A percentile compares a stretch with the other conserved stretches of the same genome.
Evolutionary conservation across 2,797 vertebrate species (phyloP).

Genomic region (Mormyrops attenuatus): DNA sequence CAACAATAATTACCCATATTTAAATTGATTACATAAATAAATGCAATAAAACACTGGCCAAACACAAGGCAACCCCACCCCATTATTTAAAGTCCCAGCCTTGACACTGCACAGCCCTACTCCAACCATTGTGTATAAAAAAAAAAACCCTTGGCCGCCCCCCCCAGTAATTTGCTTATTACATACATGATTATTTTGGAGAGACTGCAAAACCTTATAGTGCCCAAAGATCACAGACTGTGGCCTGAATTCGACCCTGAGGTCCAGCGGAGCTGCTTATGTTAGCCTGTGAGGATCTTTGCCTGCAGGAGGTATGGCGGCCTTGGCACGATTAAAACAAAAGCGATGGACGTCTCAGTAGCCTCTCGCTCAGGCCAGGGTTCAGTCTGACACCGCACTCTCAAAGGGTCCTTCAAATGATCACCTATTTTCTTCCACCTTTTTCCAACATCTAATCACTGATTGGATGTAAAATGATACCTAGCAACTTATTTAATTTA

Average conservation of each 20-base stretch:
- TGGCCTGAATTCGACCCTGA: constrained; percentile 1
- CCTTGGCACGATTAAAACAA: neutral
- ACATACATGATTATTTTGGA: neutral
- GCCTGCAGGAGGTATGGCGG: neutral
- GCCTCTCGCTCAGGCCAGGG: neutral
- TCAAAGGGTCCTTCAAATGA: neutral
- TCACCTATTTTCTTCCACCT: neutral
- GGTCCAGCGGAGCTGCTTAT: neutral
- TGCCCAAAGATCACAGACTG: constrained; percentile 6
- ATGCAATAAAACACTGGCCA: neutral
- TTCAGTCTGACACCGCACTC: neutral
- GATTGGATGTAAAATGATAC: neutral
- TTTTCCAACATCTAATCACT: neutral
- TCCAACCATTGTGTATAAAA: neutral
- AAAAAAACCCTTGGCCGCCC: neutral
- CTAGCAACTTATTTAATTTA: neutral
- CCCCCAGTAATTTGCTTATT: neutral
- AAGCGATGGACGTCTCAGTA: neutral
- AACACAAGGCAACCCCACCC: neutral
- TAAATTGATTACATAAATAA: neutral
- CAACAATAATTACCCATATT: neutral
- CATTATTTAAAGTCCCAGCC: neutral
- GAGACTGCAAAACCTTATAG: neutral
- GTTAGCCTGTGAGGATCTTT: neutral
- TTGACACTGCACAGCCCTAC: neutral